Percentiles rank a stretch among this genome's conserved stretches.
Evolutionary conservation across 2,797 vertebrate genomes (phyloP).

Genomic region (Amblyraja radiata): DNA sequence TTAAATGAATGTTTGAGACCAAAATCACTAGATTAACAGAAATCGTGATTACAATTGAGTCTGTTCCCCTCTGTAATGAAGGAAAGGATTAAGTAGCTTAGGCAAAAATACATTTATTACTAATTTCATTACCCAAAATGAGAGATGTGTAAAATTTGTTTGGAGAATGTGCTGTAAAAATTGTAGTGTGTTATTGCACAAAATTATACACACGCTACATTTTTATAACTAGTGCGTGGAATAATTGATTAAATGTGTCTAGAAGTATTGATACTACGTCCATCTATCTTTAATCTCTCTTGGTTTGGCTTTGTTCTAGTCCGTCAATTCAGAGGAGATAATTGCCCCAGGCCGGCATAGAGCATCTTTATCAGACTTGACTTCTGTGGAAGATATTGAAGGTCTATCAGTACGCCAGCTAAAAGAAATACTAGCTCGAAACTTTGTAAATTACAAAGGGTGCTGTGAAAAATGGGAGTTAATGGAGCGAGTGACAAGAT

Average conservation of each 20-base stretch:
- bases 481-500: constrained; percentile 80
- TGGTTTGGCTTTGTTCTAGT: constrained; percentile 50
- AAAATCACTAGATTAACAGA: too few relatives aligned
- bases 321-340: constrained; percentile 69
- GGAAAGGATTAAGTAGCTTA: neutral
- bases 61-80: neutral
- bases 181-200: neutral
- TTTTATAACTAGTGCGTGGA: neutral
- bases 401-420: constrained; percentile 80
- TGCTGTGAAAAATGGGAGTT: constrained; percentile 98
- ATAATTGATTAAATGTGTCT: neutral
- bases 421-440: constrained; percentile 88
- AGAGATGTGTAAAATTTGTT: neutral
- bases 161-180: neutral
- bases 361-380: constrained; percentile 82
- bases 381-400: constrained; percentile 69
- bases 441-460: constrained; percentile 94
- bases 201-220: neutral
- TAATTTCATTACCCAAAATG: neutral
- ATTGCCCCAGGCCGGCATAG: constrained; percentile 63
- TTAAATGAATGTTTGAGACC: too few relatives aligned
- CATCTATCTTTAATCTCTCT: neutral
- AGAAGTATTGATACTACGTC: neutral
- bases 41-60: neutral
- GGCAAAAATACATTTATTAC: neutral